These are phyloP conservation scores for Nannoperca australis DNA, from an alignment of 2,797 vertebrate genomes.

Conservation along the genomic window DNA sequence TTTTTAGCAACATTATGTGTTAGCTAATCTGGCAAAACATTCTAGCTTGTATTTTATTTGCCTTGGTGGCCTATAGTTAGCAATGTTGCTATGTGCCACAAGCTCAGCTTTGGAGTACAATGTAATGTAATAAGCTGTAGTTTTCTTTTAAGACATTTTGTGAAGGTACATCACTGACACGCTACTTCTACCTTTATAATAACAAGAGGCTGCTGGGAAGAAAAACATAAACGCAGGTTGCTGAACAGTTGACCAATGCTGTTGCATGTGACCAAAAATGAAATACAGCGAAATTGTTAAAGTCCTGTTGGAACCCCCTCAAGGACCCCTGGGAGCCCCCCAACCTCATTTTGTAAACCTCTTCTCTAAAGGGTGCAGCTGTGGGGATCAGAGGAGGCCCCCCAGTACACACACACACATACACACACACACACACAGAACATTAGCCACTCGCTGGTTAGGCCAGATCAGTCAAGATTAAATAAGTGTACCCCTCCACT, in stretches of 20 bases:
- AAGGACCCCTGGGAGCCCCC: slow-evolving; percentile 25
- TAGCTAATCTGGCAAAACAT: background rate
- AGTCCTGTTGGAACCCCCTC: slow-evolving; percentile 14
- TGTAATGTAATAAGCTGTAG: background rate
- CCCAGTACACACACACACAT: slow-evolving; percentile 4
- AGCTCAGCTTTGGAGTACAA: background rate
- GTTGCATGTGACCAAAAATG: background rate
- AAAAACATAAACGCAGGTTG: background rate
- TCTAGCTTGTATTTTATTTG: background rate
- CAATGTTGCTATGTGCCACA: background rate
- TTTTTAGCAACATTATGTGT: background rate
- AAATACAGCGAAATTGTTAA: background rate
- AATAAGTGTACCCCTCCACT: slow-evolving; percentile 67
- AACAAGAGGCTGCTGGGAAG: background rate
- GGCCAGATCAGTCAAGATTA: slow-evolving; percentile 81
- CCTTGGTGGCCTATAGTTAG: background rate
- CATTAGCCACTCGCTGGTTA: slow-evolving; percentile 71
- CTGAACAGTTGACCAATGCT: background rate
- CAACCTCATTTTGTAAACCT: slow-evolving; percentile 30
- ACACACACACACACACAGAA: slow-evolving; percentile 36
- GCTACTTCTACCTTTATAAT: background rate
- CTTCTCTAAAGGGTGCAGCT: slow-evolving; percentile 63
- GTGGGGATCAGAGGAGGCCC: slow-evolving; percentile 57
- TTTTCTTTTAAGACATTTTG: background rate
- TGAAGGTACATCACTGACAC: background rate